Conservation (phyloP, 1,140 invertebrate genomes). For the Trachelipus rathkii region DNA sequence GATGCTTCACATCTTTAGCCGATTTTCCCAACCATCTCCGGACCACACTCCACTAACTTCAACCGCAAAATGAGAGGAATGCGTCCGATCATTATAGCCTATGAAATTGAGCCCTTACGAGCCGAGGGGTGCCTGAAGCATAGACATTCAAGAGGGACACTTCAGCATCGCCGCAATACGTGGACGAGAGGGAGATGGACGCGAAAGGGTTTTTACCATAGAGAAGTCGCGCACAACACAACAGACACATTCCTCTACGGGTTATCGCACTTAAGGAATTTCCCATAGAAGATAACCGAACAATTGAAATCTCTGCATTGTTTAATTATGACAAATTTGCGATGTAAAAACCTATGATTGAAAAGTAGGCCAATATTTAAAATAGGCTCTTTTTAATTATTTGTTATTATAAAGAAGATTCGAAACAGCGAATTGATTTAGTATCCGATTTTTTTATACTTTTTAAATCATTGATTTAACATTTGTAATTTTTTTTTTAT, state of each 20-base stretch:
- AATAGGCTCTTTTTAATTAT: too few species aligned
- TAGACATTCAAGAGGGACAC: not conserved
- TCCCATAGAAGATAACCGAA: not conserved
- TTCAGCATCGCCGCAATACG: not conserved
- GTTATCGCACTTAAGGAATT: not conserved
- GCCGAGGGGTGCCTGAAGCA: not conserved
- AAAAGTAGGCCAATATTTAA: too few species aligned
- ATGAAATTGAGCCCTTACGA: constrained; percentile 8
- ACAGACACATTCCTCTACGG: not conserved
- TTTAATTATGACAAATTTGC: too few species aligned
- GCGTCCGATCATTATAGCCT: constrained; percentile 1
- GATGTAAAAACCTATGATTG: too few species aligned
- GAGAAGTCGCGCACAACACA: not conserved
- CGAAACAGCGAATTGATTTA: too few species aligned
- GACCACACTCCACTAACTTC: constrained; percentile 18
- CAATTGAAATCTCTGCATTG: too few species aligned
- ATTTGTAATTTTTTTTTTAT: too few species aligned
- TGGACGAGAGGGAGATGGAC: not conserved
- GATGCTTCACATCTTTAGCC: constrained; percentile 38
- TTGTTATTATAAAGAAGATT: too few species aligned
- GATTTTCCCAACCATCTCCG: constrained; percentile 40
- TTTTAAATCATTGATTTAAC: too few species aligned
- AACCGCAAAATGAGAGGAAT: constrained; percentile 6
- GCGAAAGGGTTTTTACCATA: not conserved
- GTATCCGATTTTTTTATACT: too few species aligned